A percentile compares a stretch with the other conserved stretches of the same genome.
Conservation (phyloP, 2,113 vertebrate genomes). For the Glaucidium brasilianum region DNA sequence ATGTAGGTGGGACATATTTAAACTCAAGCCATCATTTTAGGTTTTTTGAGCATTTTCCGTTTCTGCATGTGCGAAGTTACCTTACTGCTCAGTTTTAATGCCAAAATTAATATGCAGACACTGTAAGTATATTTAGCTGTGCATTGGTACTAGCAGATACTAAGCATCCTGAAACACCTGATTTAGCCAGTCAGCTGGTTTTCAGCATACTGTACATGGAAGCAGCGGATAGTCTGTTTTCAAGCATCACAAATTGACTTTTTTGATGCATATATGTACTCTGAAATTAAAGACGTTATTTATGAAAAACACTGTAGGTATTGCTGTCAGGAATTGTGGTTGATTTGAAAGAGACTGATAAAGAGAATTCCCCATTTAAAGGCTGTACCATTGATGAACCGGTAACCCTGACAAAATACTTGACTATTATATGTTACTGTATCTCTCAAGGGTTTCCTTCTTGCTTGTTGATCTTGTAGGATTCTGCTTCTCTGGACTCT, state of each 20-base stretch:
- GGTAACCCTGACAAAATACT: constrained; percentile 67
- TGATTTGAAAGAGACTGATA: constrained; percentile 79
- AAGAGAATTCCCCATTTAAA: constrained; percentile 80
- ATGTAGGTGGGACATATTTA: not conserved
- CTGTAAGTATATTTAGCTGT: not conserved
- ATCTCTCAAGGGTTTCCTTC: not conserved
- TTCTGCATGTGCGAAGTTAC: not conserved
- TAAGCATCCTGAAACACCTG: not conserved
- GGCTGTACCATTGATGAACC: constrained; percentile 65
- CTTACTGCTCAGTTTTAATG: not conserved
- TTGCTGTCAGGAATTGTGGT: constrained; percentile 78
- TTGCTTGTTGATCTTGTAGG: not conserved
- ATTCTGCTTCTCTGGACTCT: not conserved
- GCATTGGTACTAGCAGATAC: not conserved
- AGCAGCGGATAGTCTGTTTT: not conserved
- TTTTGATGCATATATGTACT: not conserved
- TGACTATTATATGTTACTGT: not conserved
- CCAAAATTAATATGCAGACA: not conserved
- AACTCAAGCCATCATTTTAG: not conserved
- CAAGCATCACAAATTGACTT: not conserved
- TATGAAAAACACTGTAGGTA: constrained; percentile 66
- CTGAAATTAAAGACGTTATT: not conserved
- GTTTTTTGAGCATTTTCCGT: not conserved
- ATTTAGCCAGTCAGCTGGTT: not conserved
- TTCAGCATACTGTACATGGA: not conserved